A percentile compares a stretch with the other conserved stretches of the same genome.
Conservation (phyloP, 2,113 vertebrate species). For the Thalassarche chlororhynchos region DNA sequence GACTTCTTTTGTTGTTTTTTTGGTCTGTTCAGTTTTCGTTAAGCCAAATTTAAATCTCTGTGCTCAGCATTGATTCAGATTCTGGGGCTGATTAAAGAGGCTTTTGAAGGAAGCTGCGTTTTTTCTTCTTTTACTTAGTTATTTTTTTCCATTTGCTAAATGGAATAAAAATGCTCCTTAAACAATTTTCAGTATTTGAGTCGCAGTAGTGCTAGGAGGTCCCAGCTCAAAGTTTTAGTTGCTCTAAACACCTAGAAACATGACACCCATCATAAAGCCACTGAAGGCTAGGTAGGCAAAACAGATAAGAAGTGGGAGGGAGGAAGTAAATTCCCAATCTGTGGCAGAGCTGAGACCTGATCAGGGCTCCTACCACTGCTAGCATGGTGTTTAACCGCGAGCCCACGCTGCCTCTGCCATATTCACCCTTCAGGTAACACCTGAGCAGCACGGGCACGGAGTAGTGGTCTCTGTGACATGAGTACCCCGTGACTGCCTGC, state of each 20-base stretch:
- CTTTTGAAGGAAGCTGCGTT: slow-evolving; percentile 8
- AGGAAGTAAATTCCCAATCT: background rate
- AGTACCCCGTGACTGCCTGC: background rate
- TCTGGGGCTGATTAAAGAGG: slow-evolving; percentile 14
- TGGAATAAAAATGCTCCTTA: background rate
- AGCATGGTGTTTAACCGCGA: fast-evolving
- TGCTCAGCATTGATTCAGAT: slow-evolving; percentile 26
- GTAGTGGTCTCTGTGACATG: background rate
- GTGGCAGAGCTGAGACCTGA: background rate
- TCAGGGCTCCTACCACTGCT: background rate
- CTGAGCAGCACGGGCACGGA: fast-evolving
- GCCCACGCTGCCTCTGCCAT: background rate
- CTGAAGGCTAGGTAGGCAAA: background rate
- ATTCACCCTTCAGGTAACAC: fast-evolving
- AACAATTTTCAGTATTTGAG: background rate
- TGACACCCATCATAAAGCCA: background rate
- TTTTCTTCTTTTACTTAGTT: background rate
- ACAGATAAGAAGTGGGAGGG: background rate
- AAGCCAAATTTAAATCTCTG: slow-evolving; percentile 44
- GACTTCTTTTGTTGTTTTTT: slow-evolving; percentile 45
- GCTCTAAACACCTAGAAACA: background rate
- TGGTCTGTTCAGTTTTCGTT: slow-evolving; percentile 55
- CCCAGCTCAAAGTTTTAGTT: background rate
- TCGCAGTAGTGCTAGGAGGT: background rate
- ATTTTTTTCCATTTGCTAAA: background rate